Conservation (phyloP, 2,113 vertebrate genomes). For the Oryzias melastigma region DNA sequence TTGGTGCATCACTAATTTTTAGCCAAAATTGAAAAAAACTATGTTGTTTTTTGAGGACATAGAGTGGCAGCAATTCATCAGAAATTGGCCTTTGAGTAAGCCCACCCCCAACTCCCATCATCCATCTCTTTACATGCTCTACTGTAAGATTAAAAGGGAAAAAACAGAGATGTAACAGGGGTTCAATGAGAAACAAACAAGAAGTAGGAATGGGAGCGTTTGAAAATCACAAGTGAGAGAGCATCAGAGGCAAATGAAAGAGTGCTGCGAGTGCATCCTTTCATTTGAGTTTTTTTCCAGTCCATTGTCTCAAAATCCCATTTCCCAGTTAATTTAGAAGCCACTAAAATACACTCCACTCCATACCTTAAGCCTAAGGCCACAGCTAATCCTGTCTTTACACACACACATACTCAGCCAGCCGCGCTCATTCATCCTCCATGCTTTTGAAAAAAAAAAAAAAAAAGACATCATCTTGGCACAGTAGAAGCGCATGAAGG, state of each 20-base stretch:
- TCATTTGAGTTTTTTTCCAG: constrained; percentile 68
- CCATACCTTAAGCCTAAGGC: constrained; percentile 77
- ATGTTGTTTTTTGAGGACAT: too few relatives aligned
- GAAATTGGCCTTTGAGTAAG: too few relatives aligned
- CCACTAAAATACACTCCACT: constrained; percentile 76
- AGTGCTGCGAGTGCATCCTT: constrained; percentile 68
- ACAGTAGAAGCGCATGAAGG: constrained; percentile 65
- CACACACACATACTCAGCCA: constrained; percentile 19
- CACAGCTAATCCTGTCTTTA: constrained; percentile 72
- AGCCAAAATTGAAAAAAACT: too few relatives aligned
- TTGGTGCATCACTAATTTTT: too few relatives aligned
- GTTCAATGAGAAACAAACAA: constrained; percentile 8
- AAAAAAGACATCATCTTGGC: constrained; percentile 72
- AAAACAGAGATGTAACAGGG: constrained; percentile 2
- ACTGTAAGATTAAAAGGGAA: constrained; percentile 34
- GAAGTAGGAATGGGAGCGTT: neutral
- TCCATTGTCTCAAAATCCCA: constrained; percentile 78
- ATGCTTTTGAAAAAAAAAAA: constrained; percentile 57
- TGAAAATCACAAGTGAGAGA: constrained; percentile 5
- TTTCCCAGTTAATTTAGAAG: constrained; percentile 78
- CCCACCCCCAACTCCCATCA: too few relatives aligned
- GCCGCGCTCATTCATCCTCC: constrained; percentile 63
- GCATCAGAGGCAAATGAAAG: constrained; percentile 67
- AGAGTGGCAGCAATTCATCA: too few relatives aligned
- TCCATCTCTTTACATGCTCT: neutral